These are phyloP conservation scores for Pheosia tremula DNA, from an alignment of 2,888 invertebrate genomes.

Conservation along the genomic window DNA sequence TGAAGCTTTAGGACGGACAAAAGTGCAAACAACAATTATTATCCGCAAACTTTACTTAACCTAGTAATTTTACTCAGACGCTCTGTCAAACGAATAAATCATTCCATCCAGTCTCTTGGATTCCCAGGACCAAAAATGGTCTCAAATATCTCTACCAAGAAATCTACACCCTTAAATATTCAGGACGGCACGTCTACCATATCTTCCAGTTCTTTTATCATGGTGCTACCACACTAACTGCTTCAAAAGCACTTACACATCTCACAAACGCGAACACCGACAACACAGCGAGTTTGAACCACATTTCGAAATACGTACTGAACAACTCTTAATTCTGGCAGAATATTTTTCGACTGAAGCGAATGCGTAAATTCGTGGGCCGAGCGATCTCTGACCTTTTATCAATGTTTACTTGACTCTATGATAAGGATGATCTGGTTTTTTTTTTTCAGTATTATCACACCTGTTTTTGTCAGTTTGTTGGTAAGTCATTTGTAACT, in stretches of 20 bases:
- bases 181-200: background rate
- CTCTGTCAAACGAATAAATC: no score
- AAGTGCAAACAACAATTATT: no score
- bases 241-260: constrained; percentile 51
- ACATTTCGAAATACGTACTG: constrained; percentile 47
- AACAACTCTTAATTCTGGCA: background rate
- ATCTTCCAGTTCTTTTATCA: no score
- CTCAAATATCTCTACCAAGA: no score
- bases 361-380: constrained; percentile 26
- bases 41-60: no score
- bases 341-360: background rate
- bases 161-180: background rate
- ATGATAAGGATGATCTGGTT: constrained; percentile 19
- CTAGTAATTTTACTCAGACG: no score
- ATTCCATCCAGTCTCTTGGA: no score
- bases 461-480: constrained; percentile 3
- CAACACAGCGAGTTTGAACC: constrained; percentile 52
- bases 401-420: constrained; percentile 24
- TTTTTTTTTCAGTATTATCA: background rate
- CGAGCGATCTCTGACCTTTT: constrained; percentile 35
- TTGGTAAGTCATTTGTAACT: background rate
- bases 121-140: no score
- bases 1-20: no score
- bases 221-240: background rate
- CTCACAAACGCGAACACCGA: constrained; percentile 48